These are phyloP conservation scores for Dryocosmus kuriphilus DNA, from an alignment of 2,888 invertebrate genomes.

Conservation along the genomic window DNA sequence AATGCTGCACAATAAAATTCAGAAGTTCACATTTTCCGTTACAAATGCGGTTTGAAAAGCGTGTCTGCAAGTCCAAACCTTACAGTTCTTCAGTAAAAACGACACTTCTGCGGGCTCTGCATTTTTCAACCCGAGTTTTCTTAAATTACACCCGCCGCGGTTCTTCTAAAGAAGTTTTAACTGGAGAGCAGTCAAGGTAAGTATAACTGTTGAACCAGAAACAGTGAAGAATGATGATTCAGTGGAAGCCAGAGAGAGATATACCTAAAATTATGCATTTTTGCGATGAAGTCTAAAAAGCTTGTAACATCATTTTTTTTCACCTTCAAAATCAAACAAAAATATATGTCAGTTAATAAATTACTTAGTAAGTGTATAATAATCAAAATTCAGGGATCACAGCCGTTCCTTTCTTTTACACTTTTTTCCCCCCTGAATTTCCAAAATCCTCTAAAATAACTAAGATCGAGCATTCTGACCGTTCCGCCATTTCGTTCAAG, in stretches of 20 bases:
- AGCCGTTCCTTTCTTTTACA: too few relatives aligned
- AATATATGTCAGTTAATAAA: not conserved
- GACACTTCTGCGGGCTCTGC: conserved; percentile 2
- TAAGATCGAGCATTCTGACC: too few relatives aligned
- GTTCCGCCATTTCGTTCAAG: too few relatives aligned
- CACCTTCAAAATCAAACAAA: not conserved
- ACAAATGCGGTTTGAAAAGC: not conserved
- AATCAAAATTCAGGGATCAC: too few relatives aligned
- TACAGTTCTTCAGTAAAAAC: conserved; percentile 27
- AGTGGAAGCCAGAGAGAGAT: not conserved
- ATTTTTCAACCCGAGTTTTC: conserved; percentile 1
- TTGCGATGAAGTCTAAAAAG: not conserved
- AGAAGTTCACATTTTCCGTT: not conserved
- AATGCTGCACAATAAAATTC: not conserved
- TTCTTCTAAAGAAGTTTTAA: conserved; percentile 22
- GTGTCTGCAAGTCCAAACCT: not conserved
- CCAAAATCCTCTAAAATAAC: too few relatives aligned
- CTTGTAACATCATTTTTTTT: not conserved
- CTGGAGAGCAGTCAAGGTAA: conserved; percentile 19
- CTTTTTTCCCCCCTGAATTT: too few relatives aligned
- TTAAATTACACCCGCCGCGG: conserved; percentile 23
- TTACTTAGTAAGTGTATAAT: not conserved
- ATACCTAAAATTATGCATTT: not conserved
- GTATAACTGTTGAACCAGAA: not conserved
- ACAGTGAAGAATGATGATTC: not conserved